phyloP scores from a whole-genome alignment of 1,140 invertebrate genomes.

The Alviniconcha marisindica region DNA sequence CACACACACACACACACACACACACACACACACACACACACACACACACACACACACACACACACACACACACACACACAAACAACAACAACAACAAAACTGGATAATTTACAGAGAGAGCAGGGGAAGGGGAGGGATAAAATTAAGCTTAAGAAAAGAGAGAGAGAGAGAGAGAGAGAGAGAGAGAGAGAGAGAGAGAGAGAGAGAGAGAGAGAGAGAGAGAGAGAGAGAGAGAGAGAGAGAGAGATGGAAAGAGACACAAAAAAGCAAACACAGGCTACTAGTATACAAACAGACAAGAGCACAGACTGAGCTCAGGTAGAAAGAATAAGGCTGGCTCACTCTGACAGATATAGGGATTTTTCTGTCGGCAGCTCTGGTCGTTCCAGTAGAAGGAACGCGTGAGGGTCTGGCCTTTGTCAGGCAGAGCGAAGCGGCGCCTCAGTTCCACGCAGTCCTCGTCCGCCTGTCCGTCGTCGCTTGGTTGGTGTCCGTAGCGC shows the following conservation, averaged over 20 bases:
- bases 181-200: no score
- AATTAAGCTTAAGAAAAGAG: no score
- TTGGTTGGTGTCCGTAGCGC: slow-evolving; percentile 84
- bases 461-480: slow-evolving; percentile 86
- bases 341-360: slow-evolving; percentile 84
- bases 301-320: no score
- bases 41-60: neutral
- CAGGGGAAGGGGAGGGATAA: no score
- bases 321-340: no score
- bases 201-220: no score
- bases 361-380: slow-evolving; percentile 82
- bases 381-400: slow-evolving; percentile 86
- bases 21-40: neutral
- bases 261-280: no score
- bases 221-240: no score
- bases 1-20: slow-evolving; percentile 5
- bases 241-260: no score
- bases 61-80: neutral
- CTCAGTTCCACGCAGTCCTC: slow-evolving; percentile 88
- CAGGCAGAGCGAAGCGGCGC: slow-evolving; percentile 78
- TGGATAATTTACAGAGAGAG: no score
- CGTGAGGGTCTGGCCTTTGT: slow-evolving; percentile 62
- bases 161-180: no score
- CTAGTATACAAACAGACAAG: no score
- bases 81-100: neutral